phyloP scores from a whole-genome alignment of 1,140 invertebrate species.

The Samia ricini region DNA sequence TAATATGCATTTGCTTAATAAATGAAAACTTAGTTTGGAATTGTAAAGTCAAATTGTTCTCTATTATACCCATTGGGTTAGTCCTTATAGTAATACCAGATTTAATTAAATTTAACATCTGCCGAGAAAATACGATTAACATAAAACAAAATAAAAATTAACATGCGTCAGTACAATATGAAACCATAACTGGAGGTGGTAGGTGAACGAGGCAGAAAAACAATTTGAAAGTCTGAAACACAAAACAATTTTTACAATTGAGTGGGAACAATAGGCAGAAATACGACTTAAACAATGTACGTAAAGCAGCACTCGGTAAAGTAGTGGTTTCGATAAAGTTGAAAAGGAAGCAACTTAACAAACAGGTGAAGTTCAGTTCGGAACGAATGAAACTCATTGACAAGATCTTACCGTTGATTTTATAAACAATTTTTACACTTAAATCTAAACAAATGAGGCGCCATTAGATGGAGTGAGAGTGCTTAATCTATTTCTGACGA shows the following conservation, averaged over 20 bases:
- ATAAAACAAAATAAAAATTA: conserved; percentile 25
- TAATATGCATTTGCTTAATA: not conserved
- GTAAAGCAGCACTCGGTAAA: conserved; percentile 48
- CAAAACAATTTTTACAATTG: conserved; percentile 57
- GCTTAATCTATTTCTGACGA: conserved; percentile 78
- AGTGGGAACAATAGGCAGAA: conserved; percentile 43
- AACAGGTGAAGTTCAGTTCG: conserved; percentile 5
- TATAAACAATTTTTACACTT: conserved; percentile 76
- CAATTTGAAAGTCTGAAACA: conserved; percentile 11
- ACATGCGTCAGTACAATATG: conserved; percentile 7
- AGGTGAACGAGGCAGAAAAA: conserved; percentile 43
- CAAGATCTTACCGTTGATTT: conserved; percentile 71
- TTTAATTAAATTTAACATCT: conserved; percentile 40
- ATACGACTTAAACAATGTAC: conserved; percentile 46
- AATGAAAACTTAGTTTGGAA: not conserved
- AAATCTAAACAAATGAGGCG: conserved; percentile 77
- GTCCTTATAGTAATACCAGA: conserved; percentile 21
- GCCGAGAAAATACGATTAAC: conserved; percentile 29
- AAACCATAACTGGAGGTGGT: conserved; percentile 3
- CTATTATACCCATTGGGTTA: conserved; percentile 18
- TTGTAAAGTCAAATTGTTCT: not conserved
- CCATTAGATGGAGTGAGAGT: conserved; percentile 76
- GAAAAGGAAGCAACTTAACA: not conserved
- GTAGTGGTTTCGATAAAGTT: conserved; percentile 49
- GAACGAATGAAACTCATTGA: conserved; percentile 70